Conservation (phyloP, 1,140 invertebrate species). For the Hyposmocoma kahamanoa region DNA sequence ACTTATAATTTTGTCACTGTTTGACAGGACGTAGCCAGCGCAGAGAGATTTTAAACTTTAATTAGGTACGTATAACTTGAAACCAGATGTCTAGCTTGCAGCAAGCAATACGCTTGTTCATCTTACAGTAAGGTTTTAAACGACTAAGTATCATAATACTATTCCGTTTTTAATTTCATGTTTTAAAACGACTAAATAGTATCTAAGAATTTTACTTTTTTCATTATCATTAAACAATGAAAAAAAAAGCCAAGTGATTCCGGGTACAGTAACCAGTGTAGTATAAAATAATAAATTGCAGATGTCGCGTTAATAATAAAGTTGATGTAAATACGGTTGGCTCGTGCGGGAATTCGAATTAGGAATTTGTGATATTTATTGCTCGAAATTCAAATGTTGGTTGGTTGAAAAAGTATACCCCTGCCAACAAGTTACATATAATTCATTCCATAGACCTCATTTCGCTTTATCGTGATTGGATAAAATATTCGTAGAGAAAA, state of each 20-base stretch:
- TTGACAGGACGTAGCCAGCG: no score
- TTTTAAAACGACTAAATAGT: not conserved
- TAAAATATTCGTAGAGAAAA: not conserved
- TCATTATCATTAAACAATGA: no score
- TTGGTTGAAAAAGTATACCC: not conserved
- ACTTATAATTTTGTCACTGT: no score
- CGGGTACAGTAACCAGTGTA: no score
- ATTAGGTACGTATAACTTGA: no score
- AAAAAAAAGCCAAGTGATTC: no score
- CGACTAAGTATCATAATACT: no score
- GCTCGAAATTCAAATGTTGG: not conserved
- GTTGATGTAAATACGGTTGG: not conserved
- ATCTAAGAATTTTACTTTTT: not conserved
- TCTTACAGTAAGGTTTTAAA: no score
- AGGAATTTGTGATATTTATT: conserved; percentile 1
- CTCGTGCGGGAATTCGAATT: conserved; percentile 1
- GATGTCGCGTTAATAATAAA: not conserved
- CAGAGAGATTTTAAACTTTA: no score
- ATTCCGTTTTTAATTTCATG: not conserved
- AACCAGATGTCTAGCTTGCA: no score
- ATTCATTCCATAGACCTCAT: not conserved
- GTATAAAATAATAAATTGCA: not conserved
- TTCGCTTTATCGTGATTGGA: not conserved
- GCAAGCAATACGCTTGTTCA: no score
- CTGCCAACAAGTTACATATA: not conserved